Evolutionary conservation across 2,888 invertebrate species (phyloP).

Genomic region (Drosophila barbarae): DNA sequence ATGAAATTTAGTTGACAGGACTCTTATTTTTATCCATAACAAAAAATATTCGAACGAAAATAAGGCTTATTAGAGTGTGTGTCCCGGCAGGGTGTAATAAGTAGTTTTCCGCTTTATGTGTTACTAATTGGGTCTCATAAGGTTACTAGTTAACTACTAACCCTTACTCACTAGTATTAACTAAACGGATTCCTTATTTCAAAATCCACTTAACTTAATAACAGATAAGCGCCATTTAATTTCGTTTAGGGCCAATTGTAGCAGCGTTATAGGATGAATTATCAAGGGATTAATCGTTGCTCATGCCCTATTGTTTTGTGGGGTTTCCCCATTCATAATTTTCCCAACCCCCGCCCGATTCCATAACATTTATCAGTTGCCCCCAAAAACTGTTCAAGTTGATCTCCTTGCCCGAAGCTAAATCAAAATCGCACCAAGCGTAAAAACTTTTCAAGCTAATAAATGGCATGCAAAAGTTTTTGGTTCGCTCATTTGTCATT

Average conservation of each 20-base stretch:
- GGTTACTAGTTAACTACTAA: too few species aligned
- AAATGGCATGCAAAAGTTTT: slow-evolving; percentile 65
- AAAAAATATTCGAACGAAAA: not conserved
- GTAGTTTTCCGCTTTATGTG: not conserved
- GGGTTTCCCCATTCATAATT: slow-evolving; percentile 4
- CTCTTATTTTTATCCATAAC: slow-evolving; percentile 22
- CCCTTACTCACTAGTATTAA: too few species aligned
- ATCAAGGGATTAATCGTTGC: slow-evolving; percentile 2
- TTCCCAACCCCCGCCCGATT: not conserved
- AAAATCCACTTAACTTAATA: not conserved
- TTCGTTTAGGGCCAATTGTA: not conserved
- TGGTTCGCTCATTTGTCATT: slow-evolving; percentile 63
- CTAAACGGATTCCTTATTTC: not conserved
- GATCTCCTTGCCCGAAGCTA: slow-evolving; percentile 46
- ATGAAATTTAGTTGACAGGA: slow-evolving; percentile 70
- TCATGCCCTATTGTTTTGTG: not conserved
- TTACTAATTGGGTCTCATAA: too few species aligned
- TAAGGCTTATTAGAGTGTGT: slow-evolving; percentile 7
- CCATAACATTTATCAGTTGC: slow-evolving; percentile 13
- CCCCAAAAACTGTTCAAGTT: slow-evolving; percentile 17
- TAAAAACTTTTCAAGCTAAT: slow-evolving; percentile 64
- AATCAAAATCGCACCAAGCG: slow-evolving; percentile 65
- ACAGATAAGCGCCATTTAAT: not conserved
- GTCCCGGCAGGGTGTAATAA: not conserved
- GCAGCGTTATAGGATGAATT: not conserved